Conservation (phyloP, 92 coral and sea anemone genomes). For the Isaurus tuberculatus region DNA sequence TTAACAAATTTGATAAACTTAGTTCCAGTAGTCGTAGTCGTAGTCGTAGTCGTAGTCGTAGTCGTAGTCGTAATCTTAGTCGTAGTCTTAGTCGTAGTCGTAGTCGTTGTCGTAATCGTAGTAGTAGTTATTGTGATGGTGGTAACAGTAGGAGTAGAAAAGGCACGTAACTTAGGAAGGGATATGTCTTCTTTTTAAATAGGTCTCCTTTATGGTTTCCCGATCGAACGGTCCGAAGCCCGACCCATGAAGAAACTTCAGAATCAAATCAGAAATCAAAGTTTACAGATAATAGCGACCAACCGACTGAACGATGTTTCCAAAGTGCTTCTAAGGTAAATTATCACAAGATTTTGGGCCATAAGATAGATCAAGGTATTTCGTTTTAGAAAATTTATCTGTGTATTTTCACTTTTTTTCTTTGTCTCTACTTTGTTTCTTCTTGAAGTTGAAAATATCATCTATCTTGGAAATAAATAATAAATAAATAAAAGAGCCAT, state of each 20-base stretch:
- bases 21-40: not conserved
- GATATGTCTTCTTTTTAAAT: not conserved
- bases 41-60: not conserved
- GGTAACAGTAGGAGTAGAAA: not conserved
- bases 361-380: not conserved
- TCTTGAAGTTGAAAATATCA: too few relatives aligned
- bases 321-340: not conserved
- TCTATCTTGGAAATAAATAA: too few relatives aligned
- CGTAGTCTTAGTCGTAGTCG: not conserved
- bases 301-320: not conserved
- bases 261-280: conserved; percentile 4
- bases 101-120: not conserved
- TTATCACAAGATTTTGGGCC: not conserved
- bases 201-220: conserved; percentile 70
- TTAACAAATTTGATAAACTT: not conserved
- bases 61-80: not conserved
- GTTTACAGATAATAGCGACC: not conserved
- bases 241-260: conserved; percentile 34
- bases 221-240: conserved; percentile 68
- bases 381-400: too few relatives aligned
- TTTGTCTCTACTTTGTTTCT: too few relatives aligned
- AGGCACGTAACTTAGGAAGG: not conserved
- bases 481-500: too few relatives aligned
- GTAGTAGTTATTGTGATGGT: not conserved
- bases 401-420: too few relatives aligned